These are phyloP conservation scores for Acanthoscelides obtectus DNA, from an alignment of 2,888 invertebrate species.

Conservation along the genomic window DNA sequence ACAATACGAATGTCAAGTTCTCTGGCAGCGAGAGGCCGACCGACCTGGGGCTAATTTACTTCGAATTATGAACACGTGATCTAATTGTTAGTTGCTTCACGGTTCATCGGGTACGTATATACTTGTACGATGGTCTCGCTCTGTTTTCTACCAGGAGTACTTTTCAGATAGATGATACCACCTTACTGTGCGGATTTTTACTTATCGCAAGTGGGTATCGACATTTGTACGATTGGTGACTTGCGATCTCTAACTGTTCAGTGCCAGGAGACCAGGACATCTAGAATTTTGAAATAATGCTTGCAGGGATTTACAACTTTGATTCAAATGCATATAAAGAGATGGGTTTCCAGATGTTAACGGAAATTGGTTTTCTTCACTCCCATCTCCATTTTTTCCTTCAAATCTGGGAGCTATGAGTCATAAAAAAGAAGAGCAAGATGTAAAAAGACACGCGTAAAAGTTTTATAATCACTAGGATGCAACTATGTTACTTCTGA, in stretches of 20 bases:
- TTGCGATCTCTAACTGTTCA: background rate
- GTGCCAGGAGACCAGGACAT: too few relatives aligned
- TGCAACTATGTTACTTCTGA: too few relatives aligned
- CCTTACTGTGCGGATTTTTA: background rate
- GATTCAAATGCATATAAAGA: too few relatives aligned
- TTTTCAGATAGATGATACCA: conserved; percentile 20
- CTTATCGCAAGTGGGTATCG: background rate
- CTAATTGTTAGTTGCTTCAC: conserved; percentile 29
- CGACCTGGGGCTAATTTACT: conserved; percentile 22
- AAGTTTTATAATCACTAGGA: too few relatives aligned
- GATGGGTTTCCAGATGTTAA: too few relatives aligned
- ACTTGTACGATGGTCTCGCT: conserved; percentile 25
- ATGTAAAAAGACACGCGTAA: too few relatives aligned
- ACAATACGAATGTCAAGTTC: conserved; percentile 7
- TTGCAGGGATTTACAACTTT: too few relatives aligned
- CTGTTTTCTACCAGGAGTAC: conserved; percentile 24
- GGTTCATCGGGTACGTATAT: conserved; percentile 29
- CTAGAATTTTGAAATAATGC: too few relatives aligned
- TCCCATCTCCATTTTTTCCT: too few relatives aligned
- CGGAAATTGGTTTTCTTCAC: too few relatives aligned
- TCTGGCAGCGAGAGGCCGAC: conserved; percentile 1
- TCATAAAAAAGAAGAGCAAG: too few relatives aligned
- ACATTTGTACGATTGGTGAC: background rate
- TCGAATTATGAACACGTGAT: conserved; percentile 26
- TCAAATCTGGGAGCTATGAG: too few relatives aligned